Conservation (phyloP, 2,888 invertebrate genomes). For the Luperina nickerlii region DNA sequence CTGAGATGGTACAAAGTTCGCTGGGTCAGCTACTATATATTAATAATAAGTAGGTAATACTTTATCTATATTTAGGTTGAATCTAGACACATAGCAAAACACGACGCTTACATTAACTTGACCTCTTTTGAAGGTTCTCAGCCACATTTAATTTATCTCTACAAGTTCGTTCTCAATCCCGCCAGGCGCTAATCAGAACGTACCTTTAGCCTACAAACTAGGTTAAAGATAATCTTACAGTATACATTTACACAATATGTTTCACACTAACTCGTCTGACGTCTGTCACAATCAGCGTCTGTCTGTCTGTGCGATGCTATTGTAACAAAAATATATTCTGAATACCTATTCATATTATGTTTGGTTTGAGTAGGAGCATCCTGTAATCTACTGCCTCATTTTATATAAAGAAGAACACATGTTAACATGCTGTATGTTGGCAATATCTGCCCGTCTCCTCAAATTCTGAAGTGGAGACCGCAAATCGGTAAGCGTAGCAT, state of each 20-base stretch:
- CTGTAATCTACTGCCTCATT: background rate
- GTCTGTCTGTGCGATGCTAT: constrained; percentile 25
- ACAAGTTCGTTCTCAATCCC: background rate
- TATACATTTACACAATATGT: constrained; percentile 29
- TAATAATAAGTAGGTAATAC: too few species aligned
- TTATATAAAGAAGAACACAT: background rate
- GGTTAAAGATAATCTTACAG: constrained; percentile 42
- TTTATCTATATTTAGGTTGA: too few species aligned
- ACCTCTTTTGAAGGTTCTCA: background rate
- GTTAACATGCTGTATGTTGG: background rate
- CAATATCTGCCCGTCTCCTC: background rate
- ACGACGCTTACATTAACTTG: background rate
- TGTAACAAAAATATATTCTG: constrained; percentile 21
- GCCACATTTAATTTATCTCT: background rate
- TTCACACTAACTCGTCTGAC: background rate
- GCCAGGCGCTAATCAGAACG: background rate
- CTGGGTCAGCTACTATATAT: too few species aligned
- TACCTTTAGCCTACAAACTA: constrained; percentile 48
- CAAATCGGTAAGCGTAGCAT: background rate
- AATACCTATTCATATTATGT: constrained; percentile 18
- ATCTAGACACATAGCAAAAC: too few species aligned
- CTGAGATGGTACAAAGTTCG: too few species aligned
- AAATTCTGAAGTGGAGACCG: background rate
- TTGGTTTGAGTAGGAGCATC: background rate
- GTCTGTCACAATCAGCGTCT: constrained; percentile 48